A percentile compares a stretch with the other conserved stretches of the same genome.
Conservation (phyloP, 1,140 invertebrate species). For the Prorops nasuta region DNA sequence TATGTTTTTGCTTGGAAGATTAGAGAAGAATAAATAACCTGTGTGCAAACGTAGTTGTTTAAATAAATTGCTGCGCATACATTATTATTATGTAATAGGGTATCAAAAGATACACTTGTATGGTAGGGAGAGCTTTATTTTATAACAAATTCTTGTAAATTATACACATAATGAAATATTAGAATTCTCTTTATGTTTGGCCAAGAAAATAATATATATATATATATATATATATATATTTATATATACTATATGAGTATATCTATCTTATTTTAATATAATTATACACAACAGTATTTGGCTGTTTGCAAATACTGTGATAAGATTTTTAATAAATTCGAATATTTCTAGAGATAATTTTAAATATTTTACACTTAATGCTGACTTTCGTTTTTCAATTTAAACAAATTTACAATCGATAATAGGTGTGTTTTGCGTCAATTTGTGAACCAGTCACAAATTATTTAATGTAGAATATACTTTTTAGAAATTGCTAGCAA, state of each 20-base stretch:
- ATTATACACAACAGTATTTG: slow-evolving; percentile 26
- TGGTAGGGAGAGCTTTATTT: too few relatives aligned
- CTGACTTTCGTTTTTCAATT: slow-evolving; percentile 22
- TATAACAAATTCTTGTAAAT: slow-evolving; percentile 24
- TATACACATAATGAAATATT: slow-evolving; percentile 31
- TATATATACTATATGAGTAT: slow-evolving; percentile 8
- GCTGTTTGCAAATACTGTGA: slow-evolving; percentile 15
- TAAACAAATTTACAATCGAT: slow-evolving; percentile 13
- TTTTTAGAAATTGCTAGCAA: slow-evolving; percentile 1
- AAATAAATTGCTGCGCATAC: too few relatives aligned
- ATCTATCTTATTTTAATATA: slow-evolving; percentile 6
- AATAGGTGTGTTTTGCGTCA: background rate
- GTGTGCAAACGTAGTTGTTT: too few relatives aligned
- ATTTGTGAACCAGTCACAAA: slow-evolving; percentile 24
- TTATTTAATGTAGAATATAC: slow-evolving; percentile 12
- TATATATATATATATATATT: slow-evolving; percentile 6
- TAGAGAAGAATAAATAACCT: too few relatives aligned
- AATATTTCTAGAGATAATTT: slow-evolving; percentile 17
- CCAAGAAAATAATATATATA: slow-evolving; percentile 35
- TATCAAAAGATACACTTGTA: too few relatives aligned
- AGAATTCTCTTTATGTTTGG: slow-evolving; percentile 32
- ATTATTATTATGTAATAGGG: too few relatives aligned
- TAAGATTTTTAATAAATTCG: slow-evolving; percentile 20
- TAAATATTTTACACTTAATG: slow-evolving; percentile 19
- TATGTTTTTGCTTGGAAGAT: too few relatives aligned